Evolutionary conservation across 92 coral and sea anemone species (phyloP), one percentile per base, ranked within the genome.

Genomic region (Plumapathes pennacea): DNA sequence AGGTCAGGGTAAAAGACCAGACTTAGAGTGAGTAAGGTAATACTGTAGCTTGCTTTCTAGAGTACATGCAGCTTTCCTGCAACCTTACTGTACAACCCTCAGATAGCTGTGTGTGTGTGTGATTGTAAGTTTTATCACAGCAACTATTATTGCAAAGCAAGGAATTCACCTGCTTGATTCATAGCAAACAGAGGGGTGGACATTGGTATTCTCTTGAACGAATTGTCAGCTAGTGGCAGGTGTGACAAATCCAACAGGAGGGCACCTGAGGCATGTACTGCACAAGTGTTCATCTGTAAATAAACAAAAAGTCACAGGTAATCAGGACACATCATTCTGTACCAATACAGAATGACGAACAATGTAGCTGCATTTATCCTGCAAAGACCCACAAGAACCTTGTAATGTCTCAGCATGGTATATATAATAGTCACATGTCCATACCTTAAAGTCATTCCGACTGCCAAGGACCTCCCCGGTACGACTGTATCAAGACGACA

Each of bases 391-490:
- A n/a, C n/a, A n/a, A n/a, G n/a, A n/a, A n/a, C n/a, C n/a, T n/a
- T n/a, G n/a, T n/a, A n/a, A n/a, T n/a, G n/a, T n/a, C n/a, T n/a
- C n/a, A n/a, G n/a, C n/a, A 9, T 36, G 40, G 40, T 36, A 36
- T 7, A 36, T n/a, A 36, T 8, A n/a, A 36, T 7, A 36, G n/a
- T 7, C 40, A 36, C 9, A n/a, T 36, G 9, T 7, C 33, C 42
- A 60, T 70, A 91, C 97, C 88, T 88, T 91, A 47, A 91, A 91
- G 32, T 91, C 97, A 56, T 83, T 85, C 25, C 96, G 67, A 50
- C 95, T 91, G 11, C 97, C 97, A 20, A 91, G 83, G 25, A 88
- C 96, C 45, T 91, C 97, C 13, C 97, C 97, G 30, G 89, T 91
- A 39, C 72, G 96, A 51, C 97, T 91, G 34, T 29, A 7, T n/a